Evolutionary conservation across 2,113 vertebrate genomes (phyloP).

Genomic region (Anoplopoma fimbria): DNA sequence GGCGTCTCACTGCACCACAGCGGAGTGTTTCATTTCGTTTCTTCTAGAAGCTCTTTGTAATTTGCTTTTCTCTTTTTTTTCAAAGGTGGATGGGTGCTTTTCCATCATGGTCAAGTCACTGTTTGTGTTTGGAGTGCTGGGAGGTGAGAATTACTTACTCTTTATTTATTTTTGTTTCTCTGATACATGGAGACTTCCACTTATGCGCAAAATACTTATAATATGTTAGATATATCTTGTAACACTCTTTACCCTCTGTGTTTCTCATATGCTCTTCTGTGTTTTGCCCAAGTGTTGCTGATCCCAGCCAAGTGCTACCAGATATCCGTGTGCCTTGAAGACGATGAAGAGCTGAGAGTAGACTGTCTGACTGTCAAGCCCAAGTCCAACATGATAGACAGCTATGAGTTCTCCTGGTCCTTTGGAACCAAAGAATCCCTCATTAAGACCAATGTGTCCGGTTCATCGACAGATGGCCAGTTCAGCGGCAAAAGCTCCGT

Average conservation of each 20-base stretch:
- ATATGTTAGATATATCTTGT: not conserved
- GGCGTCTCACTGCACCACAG: not conserved
- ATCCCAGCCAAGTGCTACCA: constrained; percentile 58
- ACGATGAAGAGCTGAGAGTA: constrained; percentile 80
- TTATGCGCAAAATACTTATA: not conserved
- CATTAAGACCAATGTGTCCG: constrained; percentile 83
- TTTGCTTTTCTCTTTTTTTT: not conserved
- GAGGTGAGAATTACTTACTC: constrained; percentile 67
- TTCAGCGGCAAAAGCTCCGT: constrained; percentile 77
- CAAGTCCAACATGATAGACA: constrained; percentile 67
- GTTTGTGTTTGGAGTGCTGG: constrained; percentile 69
- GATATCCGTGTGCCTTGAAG: constrained; percentile 79
- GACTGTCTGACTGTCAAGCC: constrained; percentile 76
- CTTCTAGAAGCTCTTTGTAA: not conserved
- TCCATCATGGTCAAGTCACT: constrained; percentile 74
- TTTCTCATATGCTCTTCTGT: not conserved
- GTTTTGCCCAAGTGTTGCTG: constrained; percentile 68
- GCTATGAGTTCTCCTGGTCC: constrained; percentile 83
- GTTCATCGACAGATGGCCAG: constrained; percentile 55
- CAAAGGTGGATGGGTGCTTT: constrained; percentile 57
- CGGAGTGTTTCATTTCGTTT: not conserved
- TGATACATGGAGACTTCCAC: not conserved
- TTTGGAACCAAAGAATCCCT: constrained; percentile 68
- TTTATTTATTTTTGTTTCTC: not conserved
- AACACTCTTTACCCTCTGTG: not conserved